Evolutionary conservation across 2,797 vertebrate genomes (phyloP).

Genomic region (Nothura maculosa): DNA sequence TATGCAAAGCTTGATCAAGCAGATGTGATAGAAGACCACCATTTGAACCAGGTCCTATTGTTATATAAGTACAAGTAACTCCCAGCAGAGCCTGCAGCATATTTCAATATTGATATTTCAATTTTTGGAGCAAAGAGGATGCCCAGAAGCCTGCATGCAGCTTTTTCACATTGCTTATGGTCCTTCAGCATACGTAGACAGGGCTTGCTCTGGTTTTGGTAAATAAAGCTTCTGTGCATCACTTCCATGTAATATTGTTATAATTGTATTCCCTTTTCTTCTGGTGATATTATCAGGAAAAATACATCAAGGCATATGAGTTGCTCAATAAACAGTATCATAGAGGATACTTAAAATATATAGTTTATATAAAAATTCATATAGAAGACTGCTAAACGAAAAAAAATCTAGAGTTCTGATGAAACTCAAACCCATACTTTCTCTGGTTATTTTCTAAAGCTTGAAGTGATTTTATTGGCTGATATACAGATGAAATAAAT

Average conservation of each 20-base stretch:
- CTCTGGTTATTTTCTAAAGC: not conserved
- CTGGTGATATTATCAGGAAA: not conserved
- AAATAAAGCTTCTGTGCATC: not conserved
- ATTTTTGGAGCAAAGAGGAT: not conserved
- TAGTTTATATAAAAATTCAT: not conserved
- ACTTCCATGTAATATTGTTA: accelerated
- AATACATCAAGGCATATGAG: not conserved
- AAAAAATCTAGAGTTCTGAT: not conserved
- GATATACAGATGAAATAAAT: not conserved
- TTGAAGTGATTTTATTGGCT: not conserved
- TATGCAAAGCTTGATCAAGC: not conserved
- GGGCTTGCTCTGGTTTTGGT: not conserved
- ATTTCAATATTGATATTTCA: too few species aligned
- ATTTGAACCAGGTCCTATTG: not conserved
- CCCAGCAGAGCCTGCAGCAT: not conserved
- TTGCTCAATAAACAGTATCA: not conserved
- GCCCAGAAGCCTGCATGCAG: not conserved
- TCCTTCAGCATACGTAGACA: not conserved
- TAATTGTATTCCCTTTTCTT: not conserved
- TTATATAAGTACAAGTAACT: not conserved
- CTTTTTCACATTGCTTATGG: accelerated
- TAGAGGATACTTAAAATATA: not conserved
- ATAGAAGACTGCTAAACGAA: not conserved
- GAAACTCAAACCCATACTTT: not conserved
- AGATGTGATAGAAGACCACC: not conserved